Base-by-base conservation (phyloP, 2,113 vertebrate genomes). In the Strix uralensis region DNA sequence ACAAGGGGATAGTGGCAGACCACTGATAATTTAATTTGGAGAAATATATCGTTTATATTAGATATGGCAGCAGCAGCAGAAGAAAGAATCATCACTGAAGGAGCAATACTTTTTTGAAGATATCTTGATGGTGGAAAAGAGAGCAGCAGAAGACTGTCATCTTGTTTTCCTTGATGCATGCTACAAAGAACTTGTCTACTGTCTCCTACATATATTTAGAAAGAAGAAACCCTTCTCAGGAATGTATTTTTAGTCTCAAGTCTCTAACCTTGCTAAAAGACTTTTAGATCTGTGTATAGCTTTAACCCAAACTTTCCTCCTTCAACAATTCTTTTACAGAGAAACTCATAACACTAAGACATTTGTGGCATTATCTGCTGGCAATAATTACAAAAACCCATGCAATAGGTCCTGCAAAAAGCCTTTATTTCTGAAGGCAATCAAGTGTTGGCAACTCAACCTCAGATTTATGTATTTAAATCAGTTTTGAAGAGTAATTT, bases 151-250 rank as follows among this genome's bases (percentile, higher is more conserved):
- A 88, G 65, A 77, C 15, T 91, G 78, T 95, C 81, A 94, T 75
- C 79, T 73, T 94, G 42, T 92, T 97, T 88, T 83, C 40, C 58
- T 87, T 95, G 81, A 89, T 69, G 65, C 19, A 78, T 91, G 47
- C 40, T 73, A 91, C 81, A 95, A 94, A 86, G 89, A 84, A 87
- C 87, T 94, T 91, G 87, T 75, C 89, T 92, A 51, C 42, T 78
- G 34, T 96, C 89, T 95, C 86, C 87, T 87, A 96, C 69, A 67
- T 61, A 15, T 67, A 69, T 79, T 84, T 94, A 51, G 57, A 91
- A 90, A 75, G 55, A 96, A 92, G 16, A 67, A 96, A 87, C 13
- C 16, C 23, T 87, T 69, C 36, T 75, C 16, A 51, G 70, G 47
- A 46, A 47, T 63, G 12, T 63, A 71, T 71, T 86, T 93, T 90